Evolutionary conservation across 2,888 invertebrate species (phyloP).

Genomic region (Agrochola lota): DNA sequence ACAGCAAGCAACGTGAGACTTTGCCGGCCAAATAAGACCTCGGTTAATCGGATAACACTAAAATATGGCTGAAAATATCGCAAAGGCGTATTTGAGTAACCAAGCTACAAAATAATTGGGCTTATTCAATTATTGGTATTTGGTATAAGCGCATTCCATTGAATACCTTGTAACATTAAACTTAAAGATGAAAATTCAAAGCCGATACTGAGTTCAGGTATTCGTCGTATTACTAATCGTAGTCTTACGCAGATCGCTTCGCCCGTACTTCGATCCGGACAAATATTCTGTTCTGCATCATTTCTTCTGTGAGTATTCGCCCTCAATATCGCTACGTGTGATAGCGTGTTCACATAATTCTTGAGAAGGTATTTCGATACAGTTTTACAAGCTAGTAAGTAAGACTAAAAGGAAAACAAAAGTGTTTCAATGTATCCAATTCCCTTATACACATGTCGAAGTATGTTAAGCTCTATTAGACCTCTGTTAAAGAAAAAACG

Average conservation of each 20-base stretch:
- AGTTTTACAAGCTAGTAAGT: constrained; percentile 11
- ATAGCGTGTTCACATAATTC: constrained; percentile 44
- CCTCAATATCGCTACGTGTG: constrained; percentile 25
- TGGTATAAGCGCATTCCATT: constrained; percentile 1
- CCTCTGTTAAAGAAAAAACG: constrained; percentile 2
- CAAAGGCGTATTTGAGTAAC: constrained; percentile 61
- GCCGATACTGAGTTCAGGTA: constrained; percentile 1
- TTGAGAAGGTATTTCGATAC: constrained; percentile 20
- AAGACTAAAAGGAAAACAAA: constrained; percentile 28
- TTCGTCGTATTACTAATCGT: constrained; percentile 51
- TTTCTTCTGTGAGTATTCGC: constrained; percentile 37
- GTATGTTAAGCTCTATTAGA: constrained; percentile 23
- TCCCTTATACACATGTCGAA: constrained; percentile 12
- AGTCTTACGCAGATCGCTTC: constrained; percentile 50
- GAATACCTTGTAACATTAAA: constrained; percentile 1
- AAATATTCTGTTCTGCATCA: constrained; percentile 53
- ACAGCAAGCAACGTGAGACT: constrained; percentile 63
- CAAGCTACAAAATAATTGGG: constrained; percentile 48
- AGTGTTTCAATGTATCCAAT: constrained; percentile 31
- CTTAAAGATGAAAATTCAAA: constrained; percentile 34
- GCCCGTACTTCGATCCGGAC: constrained; percentile 40
- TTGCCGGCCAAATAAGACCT: constrained; percentile 60
- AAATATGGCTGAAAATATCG: constrained; percentile 50
- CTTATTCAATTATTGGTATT: constrained; percentile 40
- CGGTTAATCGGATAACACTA: constrained; percentile 56